Evolutionary conservation across 2,888 invertebrate species (phyloP), one percentile per base, ranked within the genome.

Genomic region (Clistopyga incitator): DNA sequence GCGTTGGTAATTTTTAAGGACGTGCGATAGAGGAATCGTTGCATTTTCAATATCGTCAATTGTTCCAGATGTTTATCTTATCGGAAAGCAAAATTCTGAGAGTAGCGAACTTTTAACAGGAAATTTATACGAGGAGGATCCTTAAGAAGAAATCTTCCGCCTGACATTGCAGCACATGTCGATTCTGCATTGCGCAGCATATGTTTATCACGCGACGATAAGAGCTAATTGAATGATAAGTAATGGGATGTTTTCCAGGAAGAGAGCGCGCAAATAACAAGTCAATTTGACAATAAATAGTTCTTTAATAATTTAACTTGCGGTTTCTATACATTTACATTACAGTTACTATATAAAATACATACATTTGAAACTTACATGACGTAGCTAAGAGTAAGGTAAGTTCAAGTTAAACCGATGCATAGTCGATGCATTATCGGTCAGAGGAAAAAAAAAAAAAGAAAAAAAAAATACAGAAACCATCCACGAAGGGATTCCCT

Each of bases 251-350:
- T 29, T 74, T 71, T 18, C 29, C 11, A 45, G 54, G n/a, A 29
- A 25, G 3, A 6, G 20, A 23, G 20, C 29, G 20, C 42, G 64
- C 20, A 38, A 54, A 78, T 54, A 79, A 70, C 50, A 67, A 68
- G 23, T 23, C 18, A 20, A 81, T 82, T 86, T 86, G 85, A 87
- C 90, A 92, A 91, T 91, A 92, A 92, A 92, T 92, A 92, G 87
- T 90, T 89, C 86, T 92, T 91, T 91, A 92, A 92, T 92, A 92
- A 92, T 90, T 92, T 92, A 92, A 90, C 89, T 92, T 87, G 84
- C 88, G 82, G 79, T 87, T 86, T 85, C 85, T 89, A 88, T 89
- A 88, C 75, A 83, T 83, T 78, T 85, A 85, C 90, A 90, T 87
- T 79, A 72, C 84, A 87, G 80, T 84, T 82, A 86, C 86, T 85